Evolutionary conservation across 2,113 vertebrate species (phyloP).

Genomic region (Gavia stellata): DNA sequence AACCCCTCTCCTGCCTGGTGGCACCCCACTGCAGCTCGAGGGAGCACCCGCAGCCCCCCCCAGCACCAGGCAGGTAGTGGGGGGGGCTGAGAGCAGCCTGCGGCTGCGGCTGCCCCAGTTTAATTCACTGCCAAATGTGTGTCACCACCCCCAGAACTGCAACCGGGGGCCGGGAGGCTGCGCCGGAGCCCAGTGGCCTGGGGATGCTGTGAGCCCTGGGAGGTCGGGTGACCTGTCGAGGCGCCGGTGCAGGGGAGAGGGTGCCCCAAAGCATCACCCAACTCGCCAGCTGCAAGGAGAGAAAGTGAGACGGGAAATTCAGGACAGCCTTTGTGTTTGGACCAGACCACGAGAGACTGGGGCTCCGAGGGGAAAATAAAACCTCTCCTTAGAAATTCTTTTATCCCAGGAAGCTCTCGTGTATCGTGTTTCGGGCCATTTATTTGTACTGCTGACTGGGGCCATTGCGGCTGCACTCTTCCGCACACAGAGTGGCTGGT

Average conservation of each 20-base stretch:
- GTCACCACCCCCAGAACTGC: slow-evolving; percentile 28
- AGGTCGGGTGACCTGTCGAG: not conserved
- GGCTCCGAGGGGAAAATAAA: slow-evolving; percentile 5
- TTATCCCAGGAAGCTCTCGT: slow-evolving; percentile 37
- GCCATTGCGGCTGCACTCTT: not conserved
- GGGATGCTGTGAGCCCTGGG: not conserved
- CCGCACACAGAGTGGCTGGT: not conserved
- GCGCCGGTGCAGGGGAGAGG: fast-evolving
- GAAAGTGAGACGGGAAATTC: slow-evolving; percentile 33
- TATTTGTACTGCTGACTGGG: slow-evolving; percentile 42
- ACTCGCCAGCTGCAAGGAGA: not conserved
- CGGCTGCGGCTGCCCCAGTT: slow-evolving; percentile 12
- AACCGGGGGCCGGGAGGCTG: not conserved
- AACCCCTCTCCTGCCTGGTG: not conserved
- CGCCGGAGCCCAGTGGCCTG: fast-evolving
- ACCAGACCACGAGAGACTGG: not conserved
- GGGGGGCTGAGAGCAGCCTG: not conserved
- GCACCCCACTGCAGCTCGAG: not conserved
- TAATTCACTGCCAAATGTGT: not conserved
- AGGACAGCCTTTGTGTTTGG: slow-evolving; percentile 50
- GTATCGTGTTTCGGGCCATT: slow-evolving; percentile 38
- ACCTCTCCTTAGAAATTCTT: slow-evolving; percentile 51
- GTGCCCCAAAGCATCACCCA: not conserved
- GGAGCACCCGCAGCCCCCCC: not conserved
- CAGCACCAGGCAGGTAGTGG: not conserved